Evolutionary conservation across 2,113 vertebrate genomes (phyloP), one percentile per base, ranked within the genome.

Genomic region (Brachirus orientalis): DNA sequence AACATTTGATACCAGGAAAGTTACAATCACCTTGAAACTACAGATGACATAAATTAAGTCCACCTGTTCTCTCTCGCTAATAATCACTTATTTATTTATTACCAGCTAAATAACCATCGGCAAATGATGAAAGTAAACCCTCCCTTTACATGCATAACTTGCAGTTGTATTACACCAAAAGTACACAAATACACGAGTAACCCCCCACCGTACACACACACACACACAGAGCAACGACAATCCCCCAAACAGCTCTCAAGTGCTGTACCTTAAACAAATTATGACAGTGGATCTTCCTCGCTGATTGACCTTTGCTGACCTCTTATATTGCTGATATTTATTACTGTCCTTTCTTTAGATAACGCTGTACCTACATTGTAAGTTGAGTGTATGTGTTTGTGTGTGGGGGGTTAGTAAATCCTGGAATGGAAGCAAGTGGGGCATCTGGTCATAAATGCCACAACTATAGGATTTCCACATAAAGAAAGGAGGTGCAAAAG

Each of bases 201-300:
- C 28, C 28, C 3, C 28, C 28, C 28, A 28, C 28, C 28, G 3
- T 28, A 28, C 88, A 20, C 46, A 36, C 46, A 58, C 52, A 22
- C 58, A 18, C 61, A 35, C 44, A 62, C 38, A 51, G 43, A 20
- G 14, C 91, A 91, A 71, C 66, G 83, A 89, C 88, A 84, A 88
- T 85, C 88, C 86, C 79, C 89, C 87, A 73, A 92, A 92, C 82
- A 88, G 72, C 82, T 84, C 92, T 91, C 91, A 89, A 88, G 92
- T 88, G 92, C 72, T 79, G 83, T 81, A 91, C 89, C 90, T 94
- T 71, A 94, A 94, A 95, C 90, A 95, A 95, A 94, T 93, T 94
- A 95, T 93, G 93, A 95, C 89, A 92, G 92, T 88, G 38, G 86
- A 90, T 92, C 81, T 91, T 89, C 90, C 83, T 79, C 28, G 8